phyloP scores from a whole-genome alignment of 30 jellyfish, hydroid and myxozoan genomes.

The Aurelia aurita complex sp. Pacific region DNA sequence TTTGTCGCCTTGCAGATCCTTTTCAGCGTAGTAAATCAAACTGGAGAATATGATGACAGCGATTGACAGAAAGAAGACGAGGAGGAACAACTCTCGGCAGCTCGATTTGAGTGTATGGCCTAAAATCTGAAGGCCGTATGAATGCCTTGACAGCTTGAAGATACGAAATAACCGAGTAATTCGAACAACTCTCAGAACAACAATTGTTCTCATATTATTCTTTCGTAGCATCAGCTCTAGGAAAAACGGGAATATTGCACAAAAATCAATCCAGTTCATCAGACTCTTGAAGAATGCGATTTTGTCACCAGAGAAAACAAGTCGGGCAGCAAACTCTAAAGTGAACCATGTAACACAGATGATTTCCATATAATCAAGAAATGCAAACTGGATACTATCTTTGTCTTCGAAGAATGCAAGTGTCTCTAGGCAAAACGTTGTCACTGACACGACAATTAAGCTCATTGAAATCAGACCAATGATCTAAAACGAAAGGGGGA shows the following conservation, averaged over 20 bases:
- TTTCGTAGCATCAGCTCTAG: conserved; percentile 64
- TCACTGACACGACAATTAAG: conserved; percentile 77
- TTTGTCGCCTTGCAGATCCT: conserved; percentile 63
- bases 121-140: conserved; percentile 86
- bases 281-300: conserved; percentile 55
- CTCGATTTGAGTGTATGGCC: conserved; percentile 94
- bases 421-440: conserved; percentile 90
- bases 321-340: conserved; percentile 66
- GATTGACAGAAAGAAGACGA: conserved; percentile 82
- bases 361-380: conserved; percentile 61
- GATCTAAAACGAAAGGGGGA: conserved; percentile 40
- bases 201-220: conserved; percentile 81
- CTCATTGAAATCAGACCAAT: conserved; percentile 84
- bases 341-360: conserved; percentile 91
- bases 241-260: conserved; percentile 89
- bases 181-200: conserved; percentile 82
- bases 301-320: conserved; percentile 61
- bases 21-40: conserved; percentile 85
- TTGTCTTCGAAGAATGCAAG: conserved; percentile 40
- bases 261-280: conserved; percentile 90
- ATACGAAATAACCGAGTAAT: conserved; percentile 86
- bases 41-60: conserved; percentile 93
- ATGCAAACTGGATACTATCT: conserved; percentile 39
- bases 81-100: conserved; percentile 84
- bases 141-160: conserved; percentile 88